Base-by-base conservation (phyloP, 2,888 invertebrate species). In the Branchinecta sandiegonensis region DNA sequence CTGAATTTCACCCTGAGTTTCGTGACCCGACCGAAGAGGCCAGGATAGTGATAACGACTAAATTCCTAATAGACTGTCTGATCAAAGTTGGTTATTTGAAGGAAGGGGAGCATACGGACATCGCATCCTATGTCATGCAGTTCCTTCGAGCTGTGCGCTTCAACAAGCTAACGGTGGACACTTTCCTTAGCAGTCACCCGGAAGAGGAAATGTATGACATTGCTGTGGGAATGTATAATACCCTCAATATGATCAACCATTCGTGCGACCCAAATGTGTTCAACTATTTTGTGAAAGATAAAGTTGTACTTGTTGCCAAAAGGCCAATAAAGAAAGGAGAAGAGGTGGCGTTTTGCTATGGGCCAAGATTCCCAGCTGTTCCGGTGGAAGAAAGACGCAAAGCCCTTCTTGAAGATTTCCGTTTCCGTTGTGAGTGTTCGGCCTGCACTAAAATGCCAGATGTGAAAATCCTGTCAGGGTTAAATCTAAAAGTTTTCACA, bases 301-400 rank as follows among this genome's bases (percentile, higher is more conserved):
- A 56, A 10, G 63, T 11, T n/a, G 23, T 56, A 9, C 23, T 56
- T 17, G 63, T 56, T 56, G 63, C 63, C 8, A 56, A 56, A 56
- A n/a, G 63, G 11, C 63, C 63, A 17, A 56, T 56, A 56, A 56
- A 56, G 23, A 23, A n/a, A 17, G 63, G 63, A 56, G 63, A 56
- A 17, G 63, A 56, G 23, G 63, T 56, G n/a, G 63, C 63, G 11
- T 56, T 56, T 56, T 56, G 63, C 23, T 56, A 56, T 56, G 63
- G 63, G 10, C 63, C 63, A 56, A 56, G 63, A 56, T 56, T 17
- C 63, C 63, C 63, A 10, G 63, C 63, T 10, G 63, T 56, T n/a
- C 11, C 63, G 9, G 23, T 17, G 9, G 63, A 56, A 17, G 63
- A 56, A 56, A n/a, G 63, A 9, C n/a, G 63, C 8, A 56, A 56